Evolutionary conservation across 2,888 invertebrate species (phyloP), one percentile per base, ranked within the genome.

Genomic region (Oeneis ivallda): DNA sequence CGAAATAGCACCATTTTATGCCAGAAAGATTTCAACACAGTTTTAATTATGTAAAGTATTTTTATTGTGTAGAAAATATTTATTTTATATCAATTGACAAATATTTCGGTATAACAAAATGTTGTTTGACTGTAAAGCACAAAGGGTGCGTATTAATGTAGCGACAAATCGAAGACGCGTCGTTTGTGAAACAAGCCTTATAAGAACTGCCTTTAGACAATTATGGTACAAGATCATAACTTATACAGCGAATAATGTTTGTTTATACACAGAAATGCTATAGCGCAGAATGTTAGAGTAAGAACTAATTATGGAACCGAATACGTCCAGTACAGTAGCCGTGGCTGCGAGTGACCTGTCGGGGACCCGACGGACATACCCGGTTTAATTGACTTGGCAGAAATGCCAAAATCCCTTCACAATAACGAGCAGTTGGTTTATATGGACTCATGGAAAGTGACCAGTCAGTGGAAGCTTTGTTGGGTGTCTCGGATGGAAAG

Each of bases 141-240:
- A 52, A 61, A 52, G 37, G 47, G 47, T 49, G 59, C 19, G 32
- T 50, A 26, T 39, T 58, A 15, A 47, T 47, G 0, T 50, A 15
- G 19, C 37, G 45, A 15, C 45, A 7, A 43, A n/a, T 43, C 5
- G 26, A 26, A 43, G 17, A 15, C 45, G 34, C 61, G 26, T 61
- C 41, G 61, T 47, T 47, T 52, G 32, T 64, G 63, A 50, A 39
- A 41, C 39, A 58, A 68, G 70, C 66, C 65, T 70, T 71, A 69
- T 64, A 65, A 58, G 64, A 60, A 68, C 64, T 69, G 70, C 71
- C 71, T 71, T 69, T 65, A 54, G 37, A 67, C 49, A 62, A 67
- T 64, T 67, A 69, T 69, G 71, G 70, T 69, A 69, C 69, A 69
- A 72, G 63, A 70, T 70, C 62, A 49, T 65, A 53, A 72, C 69